Evolutionary conservation across 30 jellyfish, hydroid and myxozoan species (phyloP), one percentile per base, ranked within the genome.

Genomic region (Calvadosia cruxmelitensis): DNA sequence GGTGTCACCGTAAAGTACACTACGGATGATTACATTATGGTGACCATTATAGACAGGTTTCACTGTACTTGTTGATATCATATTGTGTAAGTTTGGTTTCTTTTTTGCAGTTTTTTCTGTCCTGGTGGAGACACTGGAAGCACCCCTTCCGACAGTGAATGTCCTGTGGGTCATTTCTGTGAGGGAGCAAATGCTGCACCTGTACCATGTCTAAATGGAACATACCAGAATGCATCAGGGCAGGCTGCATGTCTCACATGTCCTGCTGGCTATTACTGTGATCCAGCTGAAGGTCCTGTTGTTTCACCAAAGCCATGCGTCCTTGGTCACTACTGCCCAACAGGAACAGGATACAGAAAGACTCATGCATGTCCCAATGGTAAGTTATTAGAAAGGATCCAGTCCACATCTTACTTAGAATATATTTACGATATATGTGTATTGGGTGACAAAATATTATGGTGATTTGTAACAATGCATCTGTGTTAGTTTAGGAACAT

Each of bases 211-310:
- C 78, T 61, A 24, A 89, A 89, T 51, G 98, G 94, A 15, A 89
- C 98, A 2, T 89, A 80, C 52, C 98, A 89, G 53, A 76, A 77
- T 68, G 73, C 63, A 49, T 50, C 98, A n/a, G 92, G 94, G 3
- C 94, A 89, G 62, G 69, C 65, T 26, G 42, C 80, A 0, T 89
- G 98, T 49, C 32, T 76, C 31, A 52, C 66, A 0, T 89, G 98
- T 64, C 98, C 95, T 34, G 79, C 93, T 49, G 94, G 98, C 16
- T 81, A 64, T 52, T 89, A 81, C 48, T 89, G 98, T 63, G 95
- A 89, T 52, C 98, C 94, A 10, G 79, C 93, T 0, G 94, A 89
- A 71, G 98, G 95, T 10, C 93, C 93, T 34, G 93, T 89, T 27
- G 78, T 78, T 1, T 49, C 90, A 25, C 98, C 98, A 0, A 80